Percentiles rank a stretch among this genome's conserved stretches.
Conservation (phyloP, 2,888 invertebrate genomes). For the Fissipunctia ypsillon region DNA sequence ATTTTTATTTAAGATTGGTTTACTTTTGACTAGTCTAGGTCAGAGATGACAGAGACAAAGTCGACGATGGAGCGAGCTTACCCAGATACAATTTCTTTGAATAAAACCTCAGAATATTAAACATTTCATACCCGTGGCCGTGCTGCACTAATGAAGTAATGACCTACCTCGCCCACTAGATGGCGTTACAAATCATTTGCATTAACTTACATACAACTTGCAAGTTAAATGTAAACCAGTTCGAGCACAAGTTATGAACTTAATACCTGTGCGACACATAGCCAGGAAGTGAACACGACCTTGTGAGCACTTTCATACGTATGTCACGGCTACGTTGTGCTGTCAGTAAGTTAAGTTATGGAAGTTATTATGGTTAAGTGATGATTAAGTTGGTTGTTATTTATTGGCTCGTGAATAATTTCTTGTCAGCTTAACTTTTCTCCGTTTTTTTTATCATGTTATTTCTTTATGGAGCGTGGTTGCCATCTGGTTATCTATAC, state of each 20-base stretch:
- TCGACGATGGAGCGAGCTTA: too few species aligned
- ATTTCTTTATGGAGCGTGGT: neutral
- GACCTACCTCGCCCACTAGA: slow-evolving; percentile 31
- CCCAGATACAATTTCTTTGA: too few species aligned
- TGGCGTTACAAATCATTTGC: slow-evolving; percentile 43
- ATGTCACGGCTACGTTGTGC: slow-evolving; percentile 46
- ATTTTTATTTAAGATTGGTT: too few species aligned
- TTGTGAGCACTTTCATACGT: slow-evolving; percentile 59
- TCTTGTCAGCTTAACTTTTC: neutral
- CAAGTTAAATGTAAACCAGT: slow-evolving; percentile 50
- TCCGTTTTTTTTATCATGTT: neutral
- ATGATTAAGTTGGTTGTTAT: slow-evolving; percentile 32
- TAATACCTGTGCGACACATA: slow-evolving; percentile 34
- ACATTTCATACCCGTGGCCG: too few species aligned
- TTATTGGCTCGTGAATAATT: neutral
- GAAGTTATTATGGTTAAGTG: slow-evolving; percentile 33
- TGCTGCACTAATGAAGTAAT: too few species aligned
- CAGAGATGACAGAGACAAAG: too few species aligned
- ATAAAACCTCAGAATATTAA: too few species aligned
- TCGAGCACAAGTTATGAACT: slow-evolving; percentile 30
- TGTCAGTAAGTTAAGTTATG: slow-evolving; percentile 36
- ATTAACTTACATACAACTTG: slow-evolving; percentile 12
- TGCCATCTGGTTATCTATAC: too few species aligned
- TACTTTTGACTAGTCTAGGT: too few species aligned
- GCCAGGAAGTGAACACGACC: slow-evolving; percentile 56